phyloP scores from a whole-genome alignment of 2,797 vertebrate species.

The Babyrousa celebensis region DNA sequence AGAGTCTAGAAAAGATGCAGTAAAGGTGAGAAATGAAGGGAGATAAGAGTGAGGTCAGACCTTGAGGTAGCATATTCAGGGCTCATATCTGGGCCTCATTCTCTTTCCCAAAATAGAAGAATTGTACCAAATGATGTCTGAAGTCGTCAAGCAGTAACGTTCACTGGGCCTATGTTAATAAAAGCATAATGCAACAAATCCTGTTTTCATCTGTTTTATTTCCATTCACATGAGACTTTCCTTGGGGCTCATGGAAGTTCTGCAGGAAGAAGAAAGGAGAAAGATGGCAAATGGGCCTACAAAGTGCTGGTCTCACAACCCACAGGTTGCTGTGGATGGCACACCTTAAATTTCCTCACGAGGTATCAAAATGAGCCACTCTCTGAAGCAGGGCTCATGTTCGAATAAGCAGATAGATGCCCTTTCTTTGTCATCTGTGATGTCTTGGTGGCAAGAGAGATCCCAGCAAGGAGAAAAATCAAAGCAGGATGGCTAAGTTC shows the following conservation, averaged over 20 bases:
- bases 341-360: background rate
- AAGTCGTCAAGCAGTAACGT: background rate
- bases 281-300: background rate
- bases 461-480: slow-evolving; percentile 2
- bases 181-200: background rate
- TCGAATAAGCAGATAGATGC: background rate
- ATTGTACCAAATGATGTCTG: background rate
- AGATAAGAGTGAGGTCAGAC: background rate
- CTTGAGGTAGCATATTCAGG: background rate
- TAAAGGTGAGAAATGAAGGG: background rate
- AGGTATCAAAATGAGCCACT: background rate
- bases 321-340: background rate
- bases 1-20: background rate
- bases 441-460: background rate
- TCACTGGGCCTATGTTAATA: background rate
- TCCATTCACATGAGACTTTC: background rate
- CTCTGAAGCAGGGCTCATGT: background rate
- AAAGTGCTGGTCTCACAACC: background rate
- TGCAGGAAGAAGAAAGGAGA: background rate
- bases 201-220: slow-evolving; percentile 31
- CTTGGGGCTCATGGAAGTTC: background rate
- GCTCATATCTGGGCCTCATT: background rate
- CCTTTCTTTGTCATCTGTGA: background rate
- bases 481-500: slow-evolving; percentile 46
- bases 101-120: background rate